These are phyloP conservation scores for Drosophila kikkawai DNA, from an alignment of 1,140 invertebrate species.

Conservation along the genomic window DNA sequence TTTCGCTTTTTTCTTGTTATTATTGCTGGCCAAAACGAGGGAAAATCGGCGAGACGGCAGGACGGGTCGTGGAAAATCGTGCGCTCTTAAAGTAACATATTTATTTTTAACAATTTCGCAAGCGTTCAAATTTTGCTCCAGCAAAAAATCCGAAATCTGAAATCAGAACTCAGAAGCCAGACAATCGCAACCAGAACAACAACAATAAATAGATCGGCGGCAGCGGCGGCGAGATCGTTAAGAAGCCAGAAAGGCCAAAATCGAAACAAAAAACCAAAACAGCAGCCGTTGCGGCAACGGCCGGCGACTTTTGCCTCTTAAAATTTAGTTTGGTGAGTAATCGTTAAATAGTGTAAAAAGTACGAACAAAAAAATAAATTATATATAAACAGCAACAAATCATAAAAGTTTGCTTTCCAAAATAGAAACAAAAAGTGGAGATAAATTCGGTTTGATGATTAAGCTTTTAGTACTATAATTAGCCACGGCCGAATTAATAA, in stretches of 20 bases:
- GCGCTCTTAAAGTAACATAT: conserved; percentile 72
- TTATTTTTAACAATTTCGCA: conserved; percentile 82
- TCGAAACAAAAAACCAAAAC: conserved; percentile 24
- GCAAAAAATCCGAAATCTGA: conserved; percentile 34
- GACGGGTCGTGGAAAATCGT: conserved; percentile 52
- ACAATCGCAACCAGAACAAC: conserved; percentile 49
- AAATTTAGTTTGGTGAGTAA: conserved; percentile 72
- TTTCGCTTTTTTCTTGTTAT: conserved; percentile 43
- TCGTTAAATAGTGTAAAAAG: conserved; percentile 46
- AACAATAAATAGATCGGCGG: conserved; percentile 49
- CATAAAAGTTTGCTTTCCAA: conserved; percentile 63
- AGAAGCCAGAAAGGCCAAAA: conserved; percentile 34
- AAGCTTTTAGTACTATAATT: conserved; percentile 48
- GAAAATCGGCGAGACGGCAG: conserved; percentile 37
- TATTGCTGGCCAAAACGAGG: conserved; percentile 45
- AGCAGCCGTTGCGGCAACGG: conserved; percentile 31
- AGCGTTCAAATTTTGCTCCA: conserved; percentile 74
- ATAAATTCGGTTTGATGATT: conserved; percentile 43
- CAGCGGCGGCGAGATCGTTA: conserved; percentile 42
- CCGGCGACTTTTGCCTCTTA: conserved; percentile 49
- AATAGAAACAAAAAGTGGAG: conserved; percentile 42
- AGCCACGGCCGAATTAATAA: conserved; percentile 48
- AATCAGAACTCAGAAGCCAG: conserved; percentile 48
- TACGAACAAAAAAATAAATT: too few relatives aligned
- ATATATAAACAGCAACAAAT: conserved; percentile 19